phyloP scores from a whole-genome alignment of 2,888 invertebrate species.

The Ennomos fuscantarius region DNA sequence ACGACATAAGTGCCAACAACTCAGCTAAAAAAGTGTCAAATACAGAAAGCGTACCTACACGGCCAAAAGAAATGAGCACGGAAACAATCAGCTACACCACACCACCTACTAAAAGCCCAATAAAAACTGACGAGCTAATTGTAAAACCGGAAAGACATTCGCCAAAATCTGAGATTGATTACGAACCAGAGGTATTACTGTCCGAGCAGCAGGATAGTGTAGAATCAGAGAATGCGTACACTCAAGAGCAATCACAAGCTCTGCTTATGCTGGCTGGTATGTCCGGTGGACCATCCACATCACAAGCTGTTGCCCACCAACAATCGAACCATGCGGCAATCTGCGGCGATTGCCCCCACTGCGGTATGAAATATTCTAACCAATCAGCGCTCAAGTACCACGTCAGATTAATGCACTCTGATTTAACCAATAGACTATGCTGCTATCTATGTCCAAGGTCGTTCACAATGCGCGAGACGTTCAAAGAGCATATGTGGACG shows the following conservation, averaged over 20 bases:
- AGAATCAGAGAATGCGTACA: slow-evolving; percentile 66
- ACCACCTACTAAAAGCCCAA: slow-evolving; percentile 66
- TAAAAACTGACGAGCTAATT: slow-evolving; percentile 65
- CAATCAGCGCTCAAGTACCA: slow-evolving; percentile 89
- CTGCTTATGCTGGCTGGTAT: slow-evolving; percentile 71
- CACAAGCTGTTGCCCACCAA: slow-evolving; percentile 69
- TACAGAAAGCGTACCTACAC: slow-evolving; percentile 58
- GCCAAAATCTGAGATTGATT: slow-evolving; percentile 76
- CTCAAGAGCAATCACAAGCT: slow-evolving; percentile 74
- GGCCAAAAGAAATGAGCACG: slow-evolving; percentile 64
- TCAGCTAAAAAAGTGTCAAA: slow-evolving; percentile 68
- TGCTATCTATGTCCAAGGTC: slow-evolving; percentile 89
- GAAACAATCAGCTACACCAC: slow-evolving; percentile 60
- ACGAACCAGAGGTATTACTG: slow-evolving; percentile 78
- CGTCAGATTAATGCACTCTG: slow-evolving; percentile 88
- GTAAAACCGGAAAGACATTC: slow-evolving; percentile 78
- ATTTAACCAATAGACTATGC: slow-evolving; percentile 87
- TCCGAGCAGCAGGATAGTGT: slow-evolving; percentile 76
- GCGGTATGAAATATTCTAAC: slow-evolving; percentile 88
- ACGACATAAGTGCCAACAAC: slow-evolving; percentile 66
- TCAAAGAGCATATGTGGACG: slow-evolving; percentile 89
- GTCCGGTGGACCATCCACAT: slow-evolving; percentile 75
- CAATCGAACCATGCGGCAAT: slow-evolving; percentile 82
- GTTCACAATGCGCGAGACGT: slow-evolving; percentile 88
- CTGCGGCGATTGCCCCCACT: slow-evolving; percentile 88